phyloP scores from a whole-genome alignment of 2,797 vertebrate genomes.

The Discoglossus pictus region DNA sequence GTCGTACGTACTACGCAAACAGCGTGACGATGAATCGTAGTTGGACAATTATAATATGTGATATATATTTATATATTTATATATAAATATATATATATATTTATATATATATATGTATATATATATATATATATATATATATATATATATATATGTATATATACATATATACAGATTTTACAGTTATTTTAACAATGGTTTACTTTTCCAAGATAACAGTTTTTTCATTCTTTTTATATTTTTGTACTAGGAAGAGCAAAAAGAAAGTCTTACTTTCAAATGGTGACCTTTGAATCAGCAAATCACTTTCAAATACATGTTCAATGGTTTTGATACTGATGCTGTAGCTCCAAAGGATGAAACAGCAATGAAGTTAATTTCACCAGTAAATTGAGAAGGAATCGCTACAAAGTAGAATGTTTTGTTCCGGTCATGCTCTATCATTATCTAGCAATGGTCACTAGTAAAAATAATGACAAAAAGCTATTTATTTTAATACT shows the following conservation, averaged over 20 bases:
- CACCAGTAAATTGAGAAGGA: conserved; percentile 27
- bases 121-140: no score
- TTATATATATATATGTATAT: no score
- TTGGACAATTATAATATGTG: no score
- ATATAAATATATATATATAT: no score
- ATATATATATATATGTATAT: no score
- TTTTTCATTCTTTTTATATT: neutral
- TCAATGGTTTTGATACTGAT: conserved; percentile 4
- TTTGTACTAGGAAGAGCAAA: neutral
- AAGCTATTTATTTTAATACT: no score
- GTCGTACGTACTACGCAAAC: no score
- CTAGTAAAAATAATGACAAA: conserved; percentile 1
- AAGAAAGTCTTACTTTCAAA: neutral
- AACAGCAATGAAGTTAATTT: conserved; percentile 22
- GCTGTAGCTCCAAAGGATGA: conserved; percentile 19
- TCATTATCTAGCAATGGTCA: conserved; percentile 17
- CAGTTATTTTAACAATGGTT: no score
- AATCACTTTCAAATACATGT: conserved; percentile 27
- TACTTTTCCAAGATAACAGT: neutral
- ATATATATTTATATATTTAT: no score
- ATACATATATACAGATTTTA: no score
- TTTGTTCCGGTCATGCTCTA: neutral
- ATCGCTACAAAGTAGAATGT: conserved; percentile 12
- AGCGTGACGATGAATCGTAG: no score
- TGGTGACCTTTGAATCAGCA: conserved; percentile 22